These are phyloP conservation scores for Zeuzera pyrina DNA, from an alignment of 2,888 invertebrate species.

Conservation along the genomic window DNA sequence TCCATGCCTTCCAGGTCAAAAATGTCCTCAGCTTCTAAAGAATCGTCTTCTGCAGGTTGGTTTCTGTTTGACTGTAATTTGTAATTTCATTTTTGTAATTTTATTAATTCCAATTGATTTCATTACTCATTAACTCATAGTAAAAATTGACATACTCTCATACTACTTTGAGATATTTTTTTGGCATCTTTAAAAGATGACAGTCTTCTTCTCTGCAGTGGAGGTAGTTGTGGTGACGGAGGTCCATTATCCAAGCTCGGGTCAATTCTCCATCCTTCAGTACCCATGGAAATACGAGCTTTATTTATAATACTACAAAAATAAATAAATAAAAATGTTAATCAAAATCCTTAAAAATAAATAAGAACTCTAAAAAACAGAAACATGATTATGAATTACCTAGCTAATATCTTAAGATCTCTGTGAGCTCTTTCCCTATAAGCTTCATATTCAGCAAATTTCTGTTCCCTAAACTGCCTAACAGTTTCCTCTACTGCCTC, in stretches of 20 bases:
- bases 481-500: slow-evolving; percentile 82
- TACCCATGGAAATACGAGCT: slow-evolving; percentile 35
- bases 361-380: neutral
- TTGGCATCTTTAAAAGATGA: slow-evolving; percentile 66
- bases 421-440: slow-evolving; percentile 81
- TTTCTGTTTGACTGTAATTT: slow-evolving; percentile 40
- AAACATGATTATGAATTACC: slow-evolving; percentile 56
- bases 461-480: slow-evolving; percentile 81
- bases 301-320: slow-evolving; percentile 58
- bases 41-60: slow-evolving; percentile 56
- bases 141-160: neutral
- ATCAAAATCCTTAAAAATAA: neutral
- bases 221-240: slow-evolving; percentile 55
- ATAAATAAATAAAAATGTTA: slow-evolving; percentile 1
- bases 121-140: neutral
- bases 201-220: slow-evolving; percentile 62
- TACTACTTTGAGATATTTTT: slow-evolving; percentile 39
- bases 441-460: slow-evolving; percentile 82
- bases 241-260: slow-evolving; percentile 45
- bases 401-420: slow-evolving; percentile 79
- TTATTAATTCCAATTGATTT: neutral
- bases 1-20: slow-evolving; percentile 86
- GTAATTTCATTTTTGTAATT: neutral
- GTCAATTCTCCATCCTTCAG: slow-evolving; percentile 36
- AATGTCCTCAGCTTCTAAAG: slow-evolving; percentile 79